These are phyloP conservation scores for Andricus curvator DNA, from an alignment of 2,888 invertebrate genomes.

Conservation along the genomic window DNA sequence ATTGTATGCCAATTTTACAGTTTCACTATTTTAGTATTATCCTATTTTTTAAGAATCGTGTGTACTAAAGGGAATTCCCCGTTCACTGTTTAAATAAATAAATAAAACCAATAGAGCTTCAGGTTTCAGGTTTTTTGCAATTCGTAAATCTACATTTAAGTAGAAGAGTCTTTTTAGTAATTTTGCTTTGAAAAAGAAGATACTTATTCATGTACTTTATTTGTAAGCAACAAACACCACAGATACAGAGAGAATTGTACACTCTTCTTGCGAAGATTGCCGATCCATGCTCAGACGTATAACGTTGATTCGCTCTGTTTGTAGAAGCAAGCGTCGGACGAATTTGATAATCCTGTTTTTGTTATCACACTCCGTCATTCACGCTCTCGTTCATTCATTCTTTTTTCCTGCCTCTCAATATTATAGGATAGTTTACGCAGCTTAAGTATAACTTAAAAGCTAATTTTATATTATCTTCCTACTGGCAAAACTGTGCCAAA, in stretches of 20 bases:
- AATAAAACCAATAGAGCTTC: too few species aligned
- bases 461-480: conserved; percentile 50
- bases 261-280: conserved; percentile 42
- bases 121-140: too few species aligned
- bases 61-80: too few species aligned
- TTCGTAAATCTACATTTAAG: too few species aligned
- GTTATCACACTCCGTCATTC: background rate
- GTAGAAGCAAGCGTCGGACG: conserved; percentile 11
- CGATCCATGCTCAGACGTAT: background rate
- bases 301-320: background rate
- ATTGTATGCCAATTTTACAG: too few species aligned
- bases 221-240: conserved; percentile 76
- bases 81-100: too few species aligned
- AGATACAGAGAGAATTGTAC: conserved; percentile 65
- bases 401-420: background rate
- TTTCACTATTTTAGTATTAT: too few species aligned
- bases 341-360: conserved; percentile 7
- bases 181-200: background rate
- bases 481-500: conserved; percentile 54
- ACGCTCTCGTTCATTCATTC: conserved; percentile 7
- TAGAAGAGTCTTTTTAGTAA: too few species aligned
- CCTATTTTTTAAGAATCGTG: too few species aligned
- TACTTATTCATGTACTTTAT: conserved; percentile 61
- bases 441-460: conserved; percentile 55
- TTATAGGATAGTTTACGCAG: conserved; percentile 40